Conservation (phyloP, 2,888 invertebrate genomes). For the Acleris sparsana region DNA sequence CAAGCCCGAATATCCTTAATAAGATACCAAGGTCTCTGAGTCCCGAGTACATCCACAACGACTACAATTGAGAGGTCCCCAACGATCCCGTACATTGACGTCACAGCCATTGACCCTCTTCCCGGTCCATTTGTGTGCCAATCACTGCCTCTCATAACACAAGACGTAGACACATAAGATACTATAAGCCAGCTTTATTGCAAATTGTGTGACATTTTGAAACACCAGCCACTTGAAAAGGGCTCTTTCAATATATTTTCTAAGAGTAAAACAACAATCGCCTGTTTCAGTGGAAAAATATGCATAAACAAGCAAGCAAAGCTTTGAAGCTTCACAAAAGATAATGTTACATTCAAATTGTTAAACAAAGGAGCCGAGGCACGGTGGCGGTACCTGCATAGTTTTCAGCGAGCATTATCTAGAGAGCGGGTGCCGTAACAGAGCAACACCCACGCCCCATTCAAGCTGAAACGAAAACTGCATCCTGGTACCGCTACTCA, state of each 20-base stretch:
- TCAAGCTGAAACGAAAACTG: slow-evolving; percentile 66
- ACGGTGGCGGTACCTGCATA: slow-evolving; percentile 20
- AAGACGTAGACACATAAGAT: slow-evolving; percentile 20
- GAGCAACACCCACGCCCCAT: slow-evolving; percentile 61
- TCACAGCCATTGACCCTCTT: slow-evolving; percentile 59
- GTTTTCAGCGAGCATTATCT: slow-evolving; percentile 30
- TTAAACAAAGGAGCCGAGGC: slow-evolving; percentile 29
- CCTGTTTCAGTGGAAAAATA: slow-evolving; percentile 12
- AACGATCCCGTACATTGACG: slow-evolving; percentile 46
- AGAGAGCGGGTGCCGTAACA: slow-evolving; percentile 50
- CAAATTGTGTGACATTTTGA: slow-evolving; percentile 9
- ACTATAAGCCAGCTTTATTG: slow-evolving; percentile 5
- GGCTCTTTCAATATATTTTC: not conserved
- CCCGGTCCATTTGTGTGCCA: slow-evolving; percentile 45
- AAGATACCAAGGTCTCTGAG: slow-evolving; percentile 45
- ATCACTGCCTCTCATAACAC: slow-evolving; percentile 47
- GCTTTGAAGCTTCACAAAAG: slow-evolving; percentile 29
- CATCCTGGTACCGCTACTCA: slow-evolving; percentile 53
- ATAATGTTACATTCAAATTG: slow-evolving; percentile 31
- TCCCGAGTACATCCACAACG: slow-evolving; percentile 44
- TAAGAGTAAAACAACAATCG: not conserved
- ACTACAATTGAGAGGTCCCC: slow-evolving; percentile 39
- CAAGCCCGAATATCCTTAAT: slow-evolving; percentile 40
- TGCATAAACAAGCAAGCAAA: slow-evolving; percentile 26
- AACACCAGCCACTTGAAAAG: slow-evolving; percentile 1